These are phyloP conservation scores for Erythrolamprus reginae DNA, from an alignment of 2,113 vertebrate genomes.

Conservation along the genomic window DNA sequence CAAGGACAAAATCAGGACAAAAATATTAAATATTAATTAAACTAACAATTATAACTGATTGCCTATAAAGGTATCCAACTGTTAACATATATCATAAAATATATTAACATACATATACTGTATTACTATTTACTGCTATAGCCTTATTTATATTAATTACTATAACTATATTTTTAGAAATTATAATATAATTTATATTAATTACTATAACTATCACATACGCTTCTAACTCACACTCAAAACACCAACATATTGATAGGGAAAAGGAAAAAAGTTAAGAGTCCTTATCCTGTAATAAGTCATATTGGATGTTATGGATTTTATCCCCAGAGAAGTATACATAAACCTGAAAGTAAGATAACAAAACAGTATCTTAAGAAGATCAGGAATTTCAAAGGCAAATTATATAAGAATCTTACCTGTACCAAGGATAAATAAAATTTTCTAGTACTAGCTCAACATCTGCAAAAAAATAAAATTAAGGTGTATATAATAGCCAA, in stretches of 20 bases:
- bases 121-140: background rate
- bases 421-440: slow-evolving; percentile 97
- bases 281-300: background rate
- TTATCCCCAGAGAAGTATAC: background rate
- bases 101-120: background rate
- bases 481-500: background rate
- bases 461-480: slow-evolving; percentile 69
- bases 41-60: background rate
- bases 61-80: background rate
- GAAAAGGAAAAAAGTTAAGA: background rate
- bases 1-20: background rate
- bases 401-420: slow-evolving; percentile 70
- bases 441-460: slow-evolving; percentile 92
- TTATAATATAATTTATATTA: too few relatives aligned
- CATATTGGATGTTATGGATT: background rate
- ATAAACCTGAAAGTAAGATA: background rate
- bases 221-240: background rate
- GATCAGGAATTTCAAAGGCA: background rate
- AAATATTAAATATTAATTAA: background rate
- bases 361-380: background rate
- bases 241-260: background rate
- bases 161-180: background rate
- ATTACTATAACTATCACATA: background rate
- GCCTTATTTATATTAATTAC: too few relatives aligned
- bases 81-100: too few relatives aligned